These are phyloP conservation scores for Aleiodes leptofemur DNA, from an alignment of 2,888 invertebrate species.

Conservation along the genomic window DNA sequence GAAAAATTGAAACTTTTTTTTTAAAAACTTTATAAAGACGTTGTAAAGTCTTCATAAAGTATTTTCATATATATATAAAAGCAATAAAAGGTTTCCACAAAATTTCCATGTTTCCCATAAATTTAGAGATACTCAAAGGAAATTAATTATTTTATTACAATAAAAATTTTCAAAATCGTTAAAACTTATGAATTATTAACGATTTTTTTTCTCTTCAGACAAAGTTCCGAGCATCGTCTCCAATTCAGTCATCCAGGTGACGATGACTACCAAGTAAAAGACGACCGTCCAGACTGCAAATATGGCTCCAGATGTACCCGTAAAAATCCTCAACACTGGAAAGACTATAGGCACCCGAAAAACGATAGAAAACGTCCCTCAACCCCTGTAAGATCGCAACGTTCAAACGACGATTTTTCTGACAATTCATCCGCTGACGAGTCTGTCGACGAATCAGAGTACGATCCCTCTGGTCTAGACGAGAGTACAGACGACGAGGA, in stretches of 20 bases:
- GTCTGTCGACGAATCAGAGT: constrained; percentile 70
- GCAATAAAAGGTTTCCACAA: too few relatives aligned
- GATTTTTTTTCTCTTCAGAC: constrained; percentile 74
- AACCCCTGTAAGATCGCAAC: constrained; percentile 47
- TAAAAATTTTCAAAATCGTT: too few relatives aligned
- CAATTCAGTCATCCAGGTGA: constrained; percentile 82
- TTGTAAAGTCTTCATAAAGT: too few relatives aligned
- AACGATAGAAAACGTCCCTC: constrained; percentile 57
- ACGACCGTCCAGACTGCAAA: constrained; percentile 77
- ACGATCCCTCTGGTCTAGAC: constrained; percentile 60
- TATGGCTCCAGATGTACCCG: constrained; percentile 79
- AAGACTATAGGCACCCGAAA: constrained; percentile 74
- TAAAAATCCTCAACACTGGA: constrained; percentile 79
- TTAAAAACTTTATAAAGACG: too few relatives aligned
- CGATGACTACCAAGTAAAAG: constrained; percentile 77
- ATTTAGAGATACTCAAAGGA: too few relatives aligned
- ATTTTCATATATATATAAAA: too few relatives aligned
- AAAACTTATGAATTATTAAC: too few relatives aligned
- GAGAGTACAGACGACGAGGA: constrained; percentile 58
- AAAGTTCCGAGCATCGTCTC: constrained; percentile 79
- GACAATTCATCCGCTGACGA: constrained; percentile 64
- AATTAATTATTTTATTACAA: too few relatives aligned
- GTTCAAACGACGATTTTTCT: constrained; percentile 45
- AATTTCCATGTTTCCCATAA: too few relatives aligned
- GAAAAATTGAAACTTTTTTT: too few relatives aligned